These are phyloP conservation scores for Scrobipalpa atriplicella DNA, from an alignment of 2,888 invertebrate genomes.

Conservation along the genomic window DNA sequence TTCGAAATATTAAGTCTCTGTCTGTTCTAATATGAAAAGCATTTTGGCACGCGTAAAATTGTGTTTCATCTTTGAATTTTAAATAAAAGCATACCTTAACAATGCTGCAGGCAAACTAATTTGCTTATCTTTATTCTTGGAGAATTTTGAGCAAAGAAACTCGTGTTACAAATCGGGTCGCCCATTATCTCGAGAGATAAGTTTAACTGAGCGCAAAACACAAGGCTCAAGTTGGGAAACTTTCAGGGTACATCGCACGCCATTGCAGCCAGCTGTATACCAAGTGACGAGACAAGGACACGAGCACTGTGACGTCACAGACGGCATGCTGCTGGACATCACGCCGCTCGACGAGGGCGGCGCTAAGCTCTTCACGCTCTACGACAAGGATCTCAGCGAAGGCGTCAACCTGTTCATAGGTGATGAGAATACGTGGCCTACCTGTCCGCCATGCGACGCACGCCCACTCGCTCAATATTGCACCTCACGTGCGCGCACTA, in stretches of 20 bases:
- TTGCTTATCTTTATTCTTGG: conserved; percentile 18
- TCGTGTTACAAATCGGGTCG: background rate
- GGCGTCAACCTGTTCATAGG: conserved; percentile 89
- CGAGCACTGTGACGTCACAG: conserved; percentile 87
- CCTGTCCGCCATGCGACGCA: conserved; percentile 25
- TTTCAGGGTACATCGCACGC: conserved; percentile 79
- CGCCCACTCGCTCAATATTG: conserved; percentile 29
- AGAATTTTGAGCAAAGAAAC: background rate
- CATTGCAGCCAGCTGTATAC: conserved; percentile 84
- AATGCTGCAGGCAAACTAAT: background rate
- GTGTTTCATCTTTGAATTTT: background rate
- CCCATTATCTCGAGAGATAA: conserved; percentile 9
- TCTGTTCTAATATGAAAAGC: background rate
- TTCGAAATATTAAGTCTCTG: background rate
- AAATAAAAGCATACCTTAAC: background rate
- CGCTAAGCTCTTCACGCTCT: conserved; percentile 85
- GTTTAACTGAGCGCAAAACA: background rate
- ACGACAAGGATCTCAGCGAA: conserved; percentile 88
- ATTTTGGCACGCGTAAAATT: conserved; percentile 2
- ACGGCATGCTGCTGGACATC: conserved; percentile 87
- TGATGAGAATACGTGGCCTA: conserved; percentile 44
- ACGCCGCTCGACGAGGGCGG: conserved; percentile 86
- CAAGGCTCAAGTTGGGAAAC: background rate
- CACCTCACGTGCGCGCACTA: conserved; percentile 32
- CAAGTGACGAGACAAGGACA: conserved; percentile 88